These are phyloP conservation scores for Torymus auratus DNA, from an alignment of 2,888 invertebrate species.

Conservation along the genomic window DNA sequence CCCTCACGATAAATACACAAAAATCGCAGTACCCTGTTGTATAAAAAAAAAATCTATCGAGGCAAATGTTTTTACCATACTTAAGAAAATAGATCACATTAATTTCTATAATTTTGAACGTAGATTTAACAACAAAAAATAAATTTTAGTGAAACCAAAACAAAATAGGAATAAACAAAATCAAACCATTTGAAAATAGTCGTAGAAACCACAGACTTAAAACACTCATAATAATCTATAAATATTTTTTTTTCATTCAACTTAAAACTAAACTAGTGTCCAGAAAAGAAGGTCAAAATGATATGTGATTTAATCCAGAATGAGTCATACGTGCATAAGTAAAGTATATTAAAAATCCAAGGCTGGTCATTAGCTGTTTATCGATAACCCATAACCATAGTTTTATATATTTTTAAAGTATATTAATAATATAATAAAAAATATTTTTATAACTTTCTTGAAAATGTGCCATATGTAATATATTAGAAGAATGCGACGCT, in stretches of 20 bases:
- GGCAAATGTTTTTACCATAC: no score
- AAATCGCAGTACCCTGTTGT: not conserved
- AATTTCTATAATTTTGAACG: no score
- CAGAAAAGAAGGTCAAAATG: not conserved
- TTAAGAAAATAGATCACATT: no score
- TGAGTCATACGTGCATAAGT: constrained; percentile 9
- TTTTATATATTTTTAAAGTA: constrained; percentile 16
- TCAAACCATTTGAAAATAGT: no score
- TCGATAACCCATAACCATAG: not conserved
- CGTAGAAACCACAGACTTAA: no score
- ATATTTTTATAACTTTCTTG: no score
- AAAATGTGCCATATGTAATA: no score
- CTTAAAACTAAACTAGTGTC: not conserved
- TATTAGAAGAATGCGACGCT: no score
- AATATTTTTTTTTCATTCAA: not conserved
- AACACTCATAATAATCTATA: no score
- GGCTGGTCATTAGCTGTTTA: not conserved
- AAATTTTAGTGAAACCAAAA: no score
- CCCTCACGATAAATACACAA: not conserved
- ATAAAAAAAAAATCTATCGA: not conserved
- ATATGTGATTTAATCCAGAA: constrained; percentile 3
- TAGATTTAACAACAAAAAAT: no score
- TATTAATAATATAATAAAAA: not conserved
- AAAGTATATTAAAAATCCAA: constrained; percentile 9
- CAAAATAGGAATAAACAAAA: no score